Conservation (phyloP, 2,797 vertebrate species). For the Podarcis siculus region DNA sequence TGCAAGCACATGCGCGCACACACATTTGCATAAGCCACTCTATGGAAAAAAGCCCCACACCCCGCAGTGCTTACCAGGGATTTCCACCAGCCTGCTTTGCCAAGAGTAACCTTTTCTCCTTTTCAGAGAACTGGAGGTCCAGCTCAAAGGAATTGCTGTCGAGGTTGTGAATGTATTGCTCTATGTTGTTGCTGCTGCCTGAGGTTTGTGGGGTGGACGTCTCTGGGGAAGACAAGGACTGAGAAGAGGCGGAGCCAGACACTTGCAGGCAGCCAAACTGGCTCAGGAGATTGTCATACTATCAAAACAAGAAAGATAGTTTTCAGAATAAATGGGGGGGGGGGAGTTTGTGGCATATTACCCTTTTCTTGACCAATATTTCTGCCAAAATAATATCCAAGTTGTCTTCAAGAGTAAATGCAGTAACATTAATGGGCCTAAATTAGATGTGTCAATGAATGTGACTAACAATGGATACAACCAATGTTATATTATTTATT, state of each 20-base stretch:
- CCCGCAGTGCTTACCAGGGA: constrained; percentile 87
- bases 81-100: constrained; percentile 95
- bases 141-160: constrained; percentile 98
- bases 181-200: constrained; percentile 93
- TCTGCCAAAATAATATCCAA: no score
- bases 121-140: constrained; percentile 95
- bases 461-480: no score
- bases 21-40: not conserved
- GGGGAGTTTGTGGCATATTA: not conserved
- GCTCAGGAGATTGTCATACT: constrained; percentile 99
- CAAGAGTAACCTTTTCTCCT: constrained; percentile 93
- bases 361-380: not conserved
- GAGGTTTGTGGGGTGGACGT: constrained; percentile 82
- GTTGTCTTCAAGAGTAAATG: no score
- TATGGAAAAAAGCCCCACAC: not conserved
- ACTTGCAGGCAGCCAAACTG: constrained; percentile 99
- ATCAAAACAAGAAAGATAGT: constrained; percentile 18
- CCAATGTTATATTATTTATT: no score
- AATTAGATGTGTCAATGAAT: no score
- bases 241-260: constrained; percentile 89
- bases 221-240: constrained; percentile 85
- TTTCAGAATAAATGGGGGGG: no score
- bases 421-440: no score
- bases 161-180: constrained; percentile 97
- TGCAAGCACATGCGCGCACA: no score